Conservation (phyloP, 2,888 invertebrate species). For the Imbricaverruca yamaguchii region DNA sequence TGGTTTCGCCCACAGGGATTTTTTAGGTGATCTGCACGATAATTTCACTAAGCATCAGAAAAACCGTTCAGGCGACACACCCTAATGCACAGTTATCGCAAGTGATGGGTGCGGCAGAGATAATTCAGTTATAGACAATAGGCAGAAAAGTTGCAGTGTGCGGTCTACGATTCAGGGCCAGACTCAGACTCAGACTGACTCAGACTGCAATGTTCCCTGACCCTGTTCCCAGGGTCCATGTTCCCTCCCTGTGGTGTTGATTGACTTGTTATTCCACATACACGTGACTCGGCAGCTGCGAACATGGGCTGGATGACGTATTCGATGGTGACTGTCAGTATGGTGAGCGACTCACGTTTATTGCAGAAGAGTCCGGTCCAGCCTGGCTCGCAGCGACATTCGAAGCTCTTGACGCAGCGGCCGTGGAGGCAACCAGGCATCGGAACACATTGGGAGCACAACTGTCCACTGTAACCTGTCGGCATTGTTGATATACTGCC, state of each 20-base stretch:
- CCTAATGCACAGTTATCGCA: not conserved
- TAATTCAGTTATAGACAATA: too few relatives aligned
- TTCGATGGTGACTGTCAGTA: not conserved
- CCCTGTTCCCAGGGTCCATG: not conserved
- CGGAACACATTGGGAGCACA: conserved; percentile 76
- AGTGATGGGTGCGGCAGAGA: too few relatives aligned
- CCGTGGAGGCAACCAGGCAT: conserved; percentile 82
- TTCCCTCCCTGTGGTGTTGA: not conserved
- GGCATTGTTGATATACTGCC: conserved; percentile 29
- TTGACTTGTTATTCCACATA: too few relatives aligned
- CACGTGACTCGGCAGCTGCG: too few relatives aligned
- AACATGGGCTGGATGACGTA: too few relatives aligned
- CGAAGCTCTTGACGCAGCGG: conserved; percentile 69
- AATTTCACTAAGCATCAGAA: too few relatives aligned
- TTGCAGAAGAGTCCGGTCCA: conserved; percentile 85
- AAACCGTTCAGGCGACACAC: too few relatives aligned
- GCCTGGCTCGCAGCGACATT: conserved; percentile 73
- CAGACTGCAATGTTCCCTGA: not conserved
- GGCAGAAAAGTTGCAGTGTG: too few relatives aligned
- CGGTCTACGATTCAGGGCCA: not conserved
- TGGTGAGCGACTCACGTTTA: conserved; percentile 56
- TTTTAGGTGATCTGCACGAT: too few relatives aligned
- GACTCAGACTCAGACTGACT: not conserved
- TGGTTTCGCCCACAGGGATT: too few relatives aligned
- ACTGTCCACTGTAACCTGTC: conserved; percentile 66